These are phyloP conservation scores for Ceratosolen solmsi DNA, from an alignment of 1,140 invertebrate species.

Conservation along the genomic window DNA sequence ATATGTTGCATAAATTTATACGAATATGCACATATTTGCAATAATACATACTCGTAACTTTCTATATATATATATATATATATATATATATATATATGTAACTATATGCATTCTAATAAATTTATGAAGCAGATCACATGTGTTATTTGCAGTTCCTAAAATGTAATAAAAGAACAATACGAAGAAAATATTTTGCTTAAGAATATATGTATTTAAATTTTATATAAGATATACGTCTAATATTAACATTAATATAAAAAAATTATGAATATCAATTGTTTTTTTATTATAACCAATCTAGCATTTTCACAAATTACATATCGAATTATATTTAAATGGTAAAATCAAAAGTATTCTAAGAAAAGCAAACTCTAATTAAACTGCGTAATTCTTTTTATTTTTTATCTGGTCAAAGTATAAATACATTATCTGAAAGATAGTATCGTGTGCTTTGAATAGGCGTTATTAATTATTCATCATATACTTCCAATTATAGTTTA, in stretches of 20 bases:
- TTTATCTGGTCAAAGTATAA: too few relatives aligned
- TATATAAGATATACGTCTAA: background rate
- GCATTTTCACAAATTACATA: too few relatives aligned
- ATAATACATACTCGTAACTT: background rate
- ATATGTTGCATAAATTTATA: background rate
- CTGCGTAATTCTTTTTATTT: too few relatives aligned
- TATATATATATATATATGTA: background rate
- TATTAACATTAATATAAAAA: background rate
- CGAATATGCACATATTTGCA: background rate
- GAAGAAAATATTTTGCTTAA: background rate
- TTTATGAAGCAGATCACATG: background rate
- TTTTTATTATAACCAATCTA: background rate
- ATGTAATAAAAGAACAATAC: background rate
- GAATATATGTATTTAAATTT: background rate
- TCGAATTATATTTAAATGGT: too few relatives aligned
- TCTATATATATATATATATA: conserved; percentile 16
- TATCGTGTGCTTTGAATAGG: too few relatives aligned
- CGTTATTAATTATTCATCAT: too few relatives aligned
- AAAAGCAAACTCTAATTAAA: too few relatives aligned
- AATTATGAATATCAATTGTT: background rate
- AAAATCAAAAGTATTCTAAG: too few relatives aligned
- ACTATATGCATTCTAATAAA: background rate
- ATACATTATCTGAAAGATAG: too few relatives aligned
- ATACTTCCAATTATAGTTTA: too few relatives aligned
- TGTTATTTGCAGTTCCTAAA: background rate